Percentiles rank a stretch among this genome's conserved stretches.
phyloP scores from a whole-genome alignment of 2,888 invertebrate species.

The Griposia aprilina region DNA sequence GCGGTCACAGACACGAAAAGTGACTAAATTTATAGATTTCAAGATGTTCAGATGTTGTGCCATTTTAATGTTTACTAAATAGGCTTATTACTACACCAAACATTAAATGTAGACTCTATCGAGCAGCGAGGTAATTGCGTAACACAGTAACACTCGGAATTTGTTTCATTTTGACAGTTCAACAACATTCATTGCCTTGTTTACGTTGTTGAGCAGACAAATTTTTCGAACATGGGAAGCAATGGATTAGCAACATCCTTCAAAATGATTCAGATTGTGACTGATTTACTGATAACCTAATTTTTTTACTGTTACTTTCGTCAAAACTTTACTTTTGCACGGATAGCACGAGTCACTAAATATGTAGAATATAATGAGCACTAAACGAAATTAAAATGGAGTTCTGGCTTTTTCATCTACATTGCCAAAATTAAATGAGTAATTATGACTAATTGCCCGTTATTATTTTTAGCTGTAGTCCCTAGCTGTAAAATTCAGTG shows the following conservation, averaged over 20 bases:
- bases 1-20: no score
- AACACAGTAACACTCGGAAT: neutral
- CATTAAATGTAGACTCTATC: neutral
- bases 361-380: neutral
- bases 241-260: no score
- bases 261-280: no score
- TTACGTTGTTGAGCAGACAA: no score
- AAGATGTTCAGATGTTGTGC: neutral
- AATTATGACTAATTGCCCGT: neutral
- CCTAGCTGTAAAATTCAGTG: neutral
- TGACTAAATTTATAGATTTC: no score
- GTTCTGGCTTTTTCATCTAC: neutral
- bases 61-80: neutral
- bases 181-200: no score
- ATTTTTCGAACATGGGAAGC: no score
- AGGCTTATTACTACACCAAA: neutral
- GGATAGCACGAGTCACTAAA: neutral
- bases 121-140: no score
- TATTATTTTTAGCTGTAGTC: neutral
- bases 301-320: neutral
- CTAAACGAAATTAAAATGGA: slow-evolving; percentile 23
- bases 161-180: no score
- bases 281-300: neutral
- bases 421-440: neutral
- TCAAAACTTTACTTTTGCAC: neutral